Base-by-base conservation (phyloP, 2,888 invertebrate genomes). In the Helobdella robusta region DNA sequence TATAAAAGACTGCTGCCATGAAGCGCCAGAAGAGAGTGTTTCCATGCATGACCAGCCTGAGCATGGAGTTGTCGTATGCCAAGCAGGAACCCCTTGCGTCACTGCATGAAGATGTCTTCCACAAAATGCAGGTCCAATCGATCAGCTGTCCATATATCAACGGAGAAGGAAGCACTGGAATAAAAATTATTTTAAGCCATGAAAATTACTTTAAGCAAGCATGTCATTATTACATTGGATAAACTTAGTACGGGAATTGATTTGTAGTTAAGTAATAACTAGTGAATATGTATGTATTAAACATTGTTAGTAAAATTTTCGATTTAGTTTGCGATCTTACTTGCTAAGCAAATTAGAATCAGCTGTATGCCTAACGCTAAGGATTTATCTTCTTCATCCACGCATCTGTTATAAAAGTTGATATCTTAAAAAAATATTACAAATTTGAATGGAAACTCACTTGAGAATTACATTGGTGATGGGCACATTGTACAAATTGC, bases 401-500 rank as follows among this genome's bases (percentile, higher is more conserved):
- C 59, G 34, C 59, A 58, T 58, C 65, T 65, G 28, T 30, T 52
- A 20, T 6, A 28, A 0, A 63, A 52, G 8, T 23, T 52, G 11
- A 28, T 25, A 52, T 2, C n/a, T n/a, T n/a, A n/a, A n/a, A 18
- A 32, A 35, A 63, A 1, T 52, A 20, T 4, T 56, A 28, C 5
- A 1, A 56, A 1, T 20, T 5, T 54, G 4, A 30, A 25, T 56
- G 20, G n/a, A 35, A 23, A 1, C 34, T 32, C 11, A 65, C 65
- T 59, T 65, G n/a, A 65, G 50, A 3, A 59, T 50, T 28, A 59
- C 50, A 32, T 59, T 65, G 0, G 65, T 65, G 48, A 46, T 36
- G 20, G 65, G 50, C 11, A 65, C 65, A 23, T 65, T 65, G 65
- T 65, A 65, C n/a, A 44, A 11, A 54, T 60, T 52, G 52, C 32